Conservation (phyloP, 2,888 invertebrate species). For the Andrena haemorrhoa region DNA sequence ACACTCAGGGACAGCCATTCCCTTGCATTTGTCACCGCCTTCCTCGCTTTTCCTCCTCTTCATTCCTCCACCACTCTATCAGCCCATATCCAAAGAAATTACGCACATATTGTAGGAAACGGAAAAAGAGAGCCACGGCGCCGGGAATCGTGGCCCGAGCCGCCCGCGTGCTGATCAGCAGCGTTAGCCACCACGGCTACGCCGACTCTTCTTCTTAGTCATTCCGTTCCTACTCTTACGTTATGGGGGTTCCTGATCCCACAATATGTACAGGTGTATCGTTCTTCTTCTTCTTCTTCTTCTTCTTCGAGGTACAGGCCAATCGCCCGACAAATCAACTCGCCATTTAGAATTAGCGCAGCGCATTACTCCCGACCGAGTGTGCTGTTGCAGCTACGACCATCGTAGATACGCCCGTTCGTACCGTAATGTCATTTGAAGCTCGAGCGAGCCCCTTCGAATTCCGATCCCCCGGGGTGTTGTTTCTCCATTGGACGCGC, state of each 20-base stretch:
- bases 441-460: background rate
- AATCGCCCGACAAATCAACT: background rate
- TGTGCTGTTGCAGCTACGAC: background rate
- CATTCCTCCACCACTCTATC: background rate
- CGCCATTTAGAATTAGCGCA: background rate
- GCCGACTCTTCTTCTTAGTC: no score
- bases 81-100: background rate
- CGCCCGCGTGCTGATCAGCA: no score
- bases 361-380: background rate
- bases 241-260: no score
- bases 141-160: no score
- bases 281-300: conserved; percentile 18
- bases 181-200: no score
- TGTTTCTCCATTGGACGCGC: conserved; percentile 10
- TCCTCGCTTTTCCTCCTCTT: background rate
- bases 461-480: conserved; percentile 11
- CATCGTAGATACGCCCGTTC: background rate
- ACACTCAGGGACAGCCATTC: conserved; percentile 63
- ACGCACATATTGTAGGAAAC: no score
- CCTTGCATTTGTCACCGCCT: conserved; percentile 63
- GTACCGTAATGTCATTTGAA: background rate
- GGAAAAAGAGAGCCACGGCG: no score
- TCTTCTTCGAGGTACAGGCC: background rate
- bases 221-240: no score
- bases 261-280: no score